Conservation (phyloP, 2,797 vertebrate species). For the Sebastolobus alascanus region DNA sequence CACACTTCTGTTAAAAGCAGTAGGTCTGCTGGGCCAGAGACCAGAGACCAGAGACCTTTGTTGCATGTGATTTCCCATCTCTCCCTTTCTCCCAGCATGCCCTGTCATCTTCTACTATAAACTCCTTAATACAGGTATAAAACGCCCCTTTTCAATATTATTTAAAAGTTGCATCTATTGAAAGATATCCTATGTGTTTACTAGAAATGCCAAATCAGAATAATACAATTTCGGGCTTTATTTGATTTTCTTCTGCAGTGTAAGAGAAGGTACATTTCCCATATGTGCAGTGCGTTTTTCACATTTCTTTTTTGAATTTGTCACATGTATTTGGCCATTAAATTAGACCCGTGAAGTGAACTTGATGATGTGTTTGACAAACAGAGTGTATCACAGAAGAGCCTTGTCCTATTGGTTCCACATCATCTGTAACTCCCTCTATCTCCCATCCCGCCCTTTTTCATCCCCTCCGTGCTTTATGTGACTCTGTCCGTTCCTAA, state of each 20-base stretch:
- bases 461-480: slow-evolving; percentile 76
- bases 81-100: background rate
- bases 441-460: slow-evolving; percentile 77
- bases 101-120: slow-evolving; percentile 1
- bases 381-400: slow-evolving; percentile 66
- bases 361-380: slow-evolving; percentile 65
- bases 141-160: background rate
- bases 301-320: background rate
- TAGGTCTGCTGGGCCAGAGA: background rate
- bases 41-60: background rate
- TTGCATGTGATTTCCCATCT: background rate
- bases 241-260: background rate
- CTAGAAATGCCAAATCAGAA: background rate
- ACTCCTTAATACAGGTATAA: background rate
- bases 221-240: too few relatives aligned
- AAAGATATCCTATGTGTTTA: background rate
- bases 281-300: background rate
- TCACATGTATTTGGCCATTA: slow-evolving; percentile 18
- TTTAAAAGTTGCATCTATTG: background rate
- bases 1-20: background rate
- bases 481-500: slow-evolving; percentile 80
- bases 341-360: slow-evolving; percentile 31
- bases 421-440: slow-evolving; percentile 72
- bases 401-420: slow-evolving; percentile 77
- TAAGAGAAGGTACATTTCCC: slow-evolving; percentile 1